Evolutionary conservation across 2,888 invertebrate species (phyloP).

Genomic region (Seladonia tumulorum): DNA sequence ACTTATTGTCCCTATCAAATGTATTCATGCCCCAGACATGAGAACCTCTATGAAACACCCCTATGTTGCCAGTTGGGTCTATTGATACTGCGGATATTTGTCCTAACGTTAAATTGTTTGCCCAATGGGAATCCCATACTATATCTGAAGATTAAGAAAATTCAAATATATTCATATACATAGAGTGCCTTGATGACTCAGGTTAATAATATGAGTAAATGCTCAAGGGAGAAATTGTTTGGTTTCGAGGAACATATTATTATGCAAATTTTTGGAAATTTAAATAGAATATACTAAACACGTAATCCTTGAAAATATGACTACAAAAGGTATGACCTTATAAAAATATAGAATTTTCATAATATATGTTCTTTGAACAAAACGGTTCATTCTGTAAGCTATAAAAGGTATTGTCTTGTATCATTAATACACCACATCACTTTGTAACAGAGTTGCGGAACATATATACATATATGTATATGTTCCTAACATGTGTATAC

Average conservation of each 20-base stretch:
- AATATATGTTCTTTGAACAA: background rate
- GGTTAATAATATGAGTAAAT: background rate
- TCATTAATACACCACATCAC: background rate
- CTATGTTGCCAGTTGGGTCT: slow-evolving; percentile 89
- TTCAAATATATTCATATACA: background rate
- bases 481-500: background rate
- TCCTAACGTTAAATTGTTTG: slow-evolving; percentile 85
- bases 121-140: slow-evolving; percentile 77
- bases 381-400: background rate
- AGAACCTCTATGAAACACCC: slow-evolving; percentile 92
- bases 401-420: background rate
- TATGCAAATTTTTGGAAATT: background rate
- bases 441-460: background rate
- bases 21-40: slow-evolving; percentile 87
- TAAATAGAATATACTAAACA: background rate
- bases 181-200: background rate
- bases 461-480: background rate
- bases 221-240: background rate
- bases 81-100: slow-evolving; percentile 93
- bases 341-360: background rate
- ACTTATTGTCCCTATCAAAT: slow-evolving; percentile 86
- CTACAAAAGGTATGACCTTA: background rate
- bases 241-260: background rate
- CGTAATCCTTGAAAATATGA: background rate
- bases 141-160: slow-evolving; percentile 54